Evolutionary conservation across 2,113 vertebrate genomes (phyloP).

Genomic region (Solea senegalensis): DNA sequence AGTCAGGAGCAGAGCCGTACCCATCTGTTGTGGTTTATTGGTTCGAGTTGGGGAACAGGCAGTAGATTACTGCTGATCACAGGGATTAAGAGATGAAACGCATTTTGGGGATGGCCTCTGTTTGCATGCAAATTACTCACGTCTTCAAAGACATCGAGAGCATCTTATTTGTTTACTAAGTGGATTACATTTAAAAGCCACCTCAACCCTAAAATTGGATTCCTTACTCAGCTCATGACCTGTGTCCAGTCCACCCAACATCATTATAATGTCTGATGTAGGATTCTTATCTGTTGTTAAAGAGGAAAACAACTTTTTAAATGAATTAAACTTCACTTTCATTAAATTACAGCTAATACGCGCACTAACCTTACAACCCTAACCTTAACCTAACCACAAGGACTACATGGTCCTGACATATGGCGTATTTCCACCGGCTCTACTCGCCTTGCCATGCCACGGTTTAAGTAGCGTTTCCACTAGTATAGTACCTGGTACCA

Average conservation of each 20-base stretch:
- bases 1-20: slow-evolving; percentile 28
- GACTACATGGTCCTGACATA: too few relatives aligned
- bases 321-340: too few relatives aligned
- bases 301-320: too few relatives aligned
- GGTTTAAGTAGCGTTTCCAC: too few relatives aligned
- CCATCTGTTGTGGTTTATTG: slow-evolving; percentile 66
- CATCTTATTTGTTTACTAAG: slow-evolving; percentile 24
- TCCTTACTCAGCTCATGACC: slow-evolving; percentile 2
- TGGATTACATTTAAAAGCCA: slow-evolving; percentile 43
- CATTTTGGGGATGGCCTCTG: slow-evolving; percentile 18
- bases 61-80: slow-evolving; percentile 59
- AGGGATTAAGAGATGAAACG: slow-evolving; percentile 64
- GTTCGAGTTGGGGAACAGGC: slow-evolving; percentile 34
- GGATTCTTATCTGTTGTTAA: slow-evolving; percentile 1
- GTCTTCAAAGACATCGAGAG: slow-evolving; percentile 28
- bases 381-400: too few relatives aligned
- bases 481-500: too few relatives aligned
- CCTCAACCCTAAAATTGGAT: slow-evolving; percentile 19
- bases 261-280: neutral
- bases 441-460: too few relatives aligned
- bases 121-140: slow-evolving; percentile 48
- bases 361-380: too few relatives aligned
- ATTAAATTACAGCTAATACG: too few relatives aligned
- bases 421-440: too few relatives aligned
- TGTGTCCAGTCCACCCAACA: neutral